Base-by-base conservation (phyloP, 2,113 vertebrate species). In the Oreochromis aureus region DNA sequence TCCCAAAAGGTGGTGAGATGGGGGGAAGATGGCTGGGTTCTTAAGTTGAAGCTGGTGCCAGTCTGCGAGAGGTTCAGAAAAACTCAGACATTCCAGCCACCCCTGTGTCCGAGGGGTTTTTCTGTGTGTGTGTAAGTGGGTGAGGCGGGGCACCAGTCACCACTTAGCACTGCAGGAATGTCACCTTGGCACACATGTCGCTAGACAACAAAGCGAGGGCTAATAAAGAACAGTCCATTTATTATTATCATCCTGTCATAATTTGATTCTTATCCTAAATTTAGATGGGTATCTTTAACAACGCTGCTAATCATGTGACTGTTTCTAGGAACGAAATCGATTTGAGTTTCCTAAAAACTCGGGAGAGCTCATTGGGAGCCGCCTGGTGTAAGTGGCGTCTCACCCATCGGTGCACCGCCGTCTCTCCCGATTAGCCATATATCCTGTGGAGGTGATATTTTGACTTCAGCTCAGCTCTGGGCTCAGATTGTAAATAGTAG, bases 401-500 rank as follows among this genome's bases (percentile, higher is more conserved):
- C 83, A 32, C 63, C 87, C 71, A 59, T 19, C 15, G 11, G 53
- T 84, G 83, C 82, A 83, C 85, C 12, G 56, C 89, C 83, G 80
- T 89, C 81, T 89, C 27, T 87, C 44, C 7, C 8, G 87, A 91
- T 94, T 82, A 89, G 86, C 87, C 86, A 16, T 89, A 76, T 84
- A 71, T 93, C 92, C 93, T 82, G 82, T 87, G 78, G 91, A 94
- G 90, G 91, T 94, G 94, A 93, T 93, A 83, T 91, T 92, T 93
- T 82, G 93, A 91, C 90, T 94, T 71, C 88, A 71, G 86, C 86
- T 91, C 88, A 73, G 91, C 79, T 88, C 89, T 89, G 85, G 92
- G 87, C 90, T 91, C 86, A 85, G 84, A 87, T 89, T 90, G 86
- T 87, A 89, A 92, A 92, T 84, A 84, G 89, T 87, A 92, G 92